phyloP scores from a whole-genome alignment of 2,888 invertebrate species.

The Cordilura impudica region DNA sequence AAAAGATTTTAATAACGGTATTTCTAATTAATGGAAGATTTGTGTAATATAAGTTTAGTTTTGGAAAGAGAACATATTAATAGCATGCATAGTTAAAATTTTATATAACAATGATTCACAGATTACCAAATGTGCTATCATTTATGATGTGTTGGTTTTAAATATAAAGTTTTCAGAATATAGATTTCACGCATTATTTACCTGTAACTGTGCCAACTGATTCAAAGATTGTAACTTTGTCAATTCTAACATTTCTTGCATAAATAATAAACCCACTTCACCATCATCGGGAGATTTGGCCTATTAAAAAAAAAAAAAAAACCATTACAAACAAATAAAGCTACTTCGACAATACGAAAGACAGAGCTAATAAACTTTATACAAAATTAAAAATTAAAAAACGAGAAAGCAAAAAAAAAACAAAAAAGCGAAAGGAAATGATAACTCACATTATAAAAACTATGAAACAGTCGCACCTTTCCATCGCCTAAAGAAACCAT shows the following conservation, averaged over 20 bases:
- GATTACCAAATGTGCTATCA: too few relatives aligned
- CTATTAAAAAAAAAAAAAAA: conserved; percentile 78
- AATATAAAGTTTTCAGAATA: too few relatives aligned
- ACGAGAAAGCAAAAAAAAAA: conserved; percentile 29
- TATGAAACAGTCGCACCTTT: conserved; percentile 93
- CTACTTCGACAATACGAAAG: too few relatives aligned
- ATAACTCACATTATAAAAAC: conserved; percentile 87
- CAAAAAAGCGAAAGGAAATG: conserved; percentile 51
- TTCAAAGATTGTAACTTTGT: conserved; percentile 83
- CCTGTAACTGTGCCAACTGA: conserved; percentile 76
- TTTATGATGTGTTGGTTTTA: too few relatives aligned
- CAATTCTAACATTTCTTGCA: conserved; percentile 97
- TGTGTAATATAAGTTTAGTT: too few relatives aligned
- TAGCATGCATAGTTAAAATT: too few relatives aligned
- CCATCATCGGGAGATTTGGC: conserved; percentile 92
- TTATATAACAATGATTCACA: too few relatives aligned
- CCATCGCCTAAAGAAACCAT: conserved; percentile 93
- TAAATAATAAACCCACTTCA: conserved; percentile 94
- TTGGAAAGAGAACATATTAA: too few relatives aligned
- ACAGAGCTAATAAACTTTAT: background rate
- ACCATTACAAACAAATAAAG: background rate
- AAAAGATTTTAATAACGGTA: too few relatives aligned
- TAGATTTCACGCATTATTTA: too few relatives aligned
- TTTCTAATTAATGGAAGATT: too few relatives aligned
- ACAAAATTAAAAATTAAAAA: conserved; percentile 29